These are phyloP conservation scores for Dryocosmus kuriphilus DNA, from an alignment of 2,888 invertebrate genomes.

Conservation along the genomic window DNA sequence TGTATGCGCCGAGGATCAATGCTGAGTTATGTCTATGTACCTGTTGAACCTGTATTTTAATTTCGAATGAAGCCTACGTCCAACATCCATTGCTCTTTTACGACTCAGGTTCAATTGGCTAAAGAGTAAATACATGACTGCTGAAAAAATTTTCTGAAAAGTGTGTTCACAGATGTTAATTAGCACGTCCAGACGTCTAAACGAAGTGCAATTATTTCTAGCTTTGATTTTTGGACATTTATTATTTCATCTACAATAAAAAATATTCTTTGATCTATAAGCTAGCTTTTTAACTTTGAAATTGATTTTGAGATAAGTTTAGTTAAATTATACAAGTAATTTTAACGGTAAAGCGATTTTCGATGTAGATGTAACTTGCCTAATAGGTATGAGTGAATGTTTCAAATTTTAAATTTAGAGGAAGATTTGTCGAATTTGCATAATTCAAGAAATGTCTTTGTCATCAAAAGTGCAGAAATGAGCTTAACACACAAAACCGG, in stretches of 20 bases:
- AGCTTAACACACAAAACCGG: background rate
- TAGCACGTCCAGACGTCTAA: background rate
- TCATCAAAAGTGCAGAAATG: background rate
- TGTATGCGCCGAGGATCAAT: conserved; percentile 11
- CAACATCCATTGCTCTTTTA: conserved; percentile 4
- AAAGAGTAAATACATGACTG: background rate
- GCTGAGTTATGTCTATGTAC: conserved; percentile 14
- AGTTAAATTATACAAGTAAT: background rate
- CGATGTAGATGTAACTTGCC: background rate
- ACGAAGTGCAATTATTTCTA: background rate
- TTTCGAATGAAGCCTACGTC: conserved; percentile 26
- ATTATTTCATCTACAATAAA: background rate
- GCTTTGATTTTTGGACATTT: background rate
- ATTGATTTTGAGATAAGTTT: no score
- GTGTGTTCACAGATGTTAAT: background rate
- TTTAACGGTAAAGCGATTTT: background rate
- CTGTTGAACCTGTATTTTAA: conserved; percentile 32
- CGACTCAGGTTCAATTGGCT: background rate
- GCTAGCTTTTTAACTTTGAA: background rate
- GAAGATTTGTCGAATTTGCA: background rate
- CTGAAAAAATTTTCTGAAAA: background rate
- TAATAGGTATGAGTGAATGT: background rate
- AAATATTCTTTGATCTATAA: background rate
- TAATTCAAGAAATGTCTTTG: background rate
- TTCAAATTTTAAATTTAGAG: background rate